Conservation (phyloP, 2,113 vertebrate species). For the Ammospiza nelsoni region DNA sequence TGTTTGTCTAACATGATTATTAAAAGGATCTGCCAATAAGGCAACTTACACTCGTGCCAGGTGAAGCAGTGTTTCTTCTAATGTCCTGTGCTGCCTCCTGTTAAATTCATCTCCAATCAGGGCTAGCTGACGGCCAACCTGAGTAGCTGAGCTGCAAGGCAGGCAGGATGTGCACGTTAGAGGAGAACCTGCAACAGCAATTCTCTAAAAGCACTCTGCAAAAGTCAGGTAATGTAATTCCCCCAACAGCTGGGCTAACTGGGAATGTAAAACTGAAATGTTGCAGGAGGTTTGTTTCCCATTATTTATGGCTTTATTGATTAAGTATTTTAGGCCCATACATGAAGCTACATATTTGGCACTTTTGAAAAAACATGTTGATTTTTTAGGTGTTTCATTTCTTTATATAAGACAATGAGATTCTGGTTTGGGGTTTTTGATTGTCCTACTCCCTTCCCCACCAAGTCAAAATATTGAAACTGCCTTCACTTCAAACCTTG, state of each 20-base stretch:
- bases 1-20: neutral
- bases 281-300: neutral
- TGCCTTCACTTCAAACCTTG: neutral
- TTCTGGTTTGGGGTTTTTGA: neutral
- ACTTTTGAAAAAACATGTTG: neutral
- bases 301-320: neutral
- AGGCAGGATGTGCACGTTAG: neutral
- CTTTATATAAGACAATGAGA: neutral
- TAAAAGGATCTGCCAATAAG: neutral
- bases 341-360: neutral
- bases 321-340: neutral
- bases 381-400: neutral
- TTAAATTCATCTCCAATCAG: slow-evolving; percentile 86
- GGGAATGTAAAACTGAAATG: neutral
- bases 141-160: slow-evolving; percentile 57
- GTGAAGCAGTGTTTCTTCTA: slow-evolving; percentile 46
- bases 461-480: neutral
- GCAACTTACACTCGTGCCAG: slow-evolving; percentile 41
- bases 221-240: neutral
- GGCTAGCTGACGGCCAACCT: slow-evolving; percentile 83
- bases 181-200: neutral
- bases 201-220: neutral
- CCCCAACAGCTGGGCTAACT: neutral
- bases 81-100: slow-evolving; percentile 24
- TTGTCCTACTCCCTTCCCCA: neutral